phyloP scores from a whole-genome alignment of 2,888 invertebrate genomes.

The Galeopsomyia nigrocyanea region DNA sequence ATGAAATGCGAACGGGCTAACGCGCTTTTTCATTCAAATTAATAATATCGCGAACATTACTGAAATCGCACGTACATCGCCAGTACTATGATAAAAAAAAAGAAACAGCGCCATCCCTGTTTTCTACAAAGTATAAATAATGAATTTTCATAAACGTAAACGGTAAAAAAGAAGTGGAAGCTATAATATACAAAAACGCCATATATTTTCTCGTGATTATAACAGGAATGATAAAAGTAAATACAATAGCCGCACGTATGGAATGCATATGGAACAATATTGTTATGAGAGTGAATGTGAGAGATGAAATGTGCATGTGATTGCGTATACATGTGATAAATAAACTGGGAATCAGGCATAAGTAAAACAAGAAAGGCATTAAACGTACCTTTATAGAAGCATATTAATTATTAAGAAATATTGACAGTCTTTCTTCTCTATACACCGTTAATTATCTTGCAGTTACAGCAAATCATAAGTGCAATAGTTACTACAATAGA shows the following conservation, averaged over 20 bases:
- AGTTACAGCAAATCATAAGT: constrained; percentile 66
- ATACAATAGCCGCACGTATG: constrained; percentile 4
- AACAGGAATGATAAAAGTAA: constrained; percentile 9
- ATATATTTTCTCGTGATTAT: constrained; percentile 42
- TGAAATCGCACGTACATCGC: too few species aligned
- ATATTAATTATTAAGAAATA: constrained; percentile 53
- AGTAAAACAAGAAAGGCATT: constrained; percentile 48
- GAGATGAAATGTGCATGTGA: constrained; percentile 23
- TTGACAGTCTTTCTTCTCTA: constrained; percentile 58
- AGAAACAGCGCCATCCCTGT: background rate
- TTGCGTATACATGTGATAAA: constrained; percentile 40
- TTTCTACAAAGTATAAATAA: constrained; percentile 26
- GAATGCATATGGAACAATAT: background rate
- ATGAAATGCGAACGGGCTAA: too few species aligned
- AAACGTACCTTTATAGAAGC: constrained; percentile 48
- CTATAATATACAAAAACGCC: constrained; percentile 30
- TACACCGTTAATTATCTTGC: constrained; percentile 55
- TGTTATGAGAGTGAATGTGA: background rate
- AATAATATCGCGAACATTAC: too few species aligned
- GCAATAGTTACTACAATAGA: constrained; percentile 69
- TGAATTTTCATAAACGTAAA: constrained; percentile 22
- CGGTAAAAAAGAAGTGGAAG: background rate
- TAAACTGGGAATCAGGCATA: constrained; percentile 45
- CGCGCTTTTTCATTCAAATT: too few species aligned
- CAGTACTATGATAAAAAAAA: too few species aligned